phyloP scores from a whole-genome alignment of 2,888 invertebrate genomes.

The Andrena marginata region DNA sequence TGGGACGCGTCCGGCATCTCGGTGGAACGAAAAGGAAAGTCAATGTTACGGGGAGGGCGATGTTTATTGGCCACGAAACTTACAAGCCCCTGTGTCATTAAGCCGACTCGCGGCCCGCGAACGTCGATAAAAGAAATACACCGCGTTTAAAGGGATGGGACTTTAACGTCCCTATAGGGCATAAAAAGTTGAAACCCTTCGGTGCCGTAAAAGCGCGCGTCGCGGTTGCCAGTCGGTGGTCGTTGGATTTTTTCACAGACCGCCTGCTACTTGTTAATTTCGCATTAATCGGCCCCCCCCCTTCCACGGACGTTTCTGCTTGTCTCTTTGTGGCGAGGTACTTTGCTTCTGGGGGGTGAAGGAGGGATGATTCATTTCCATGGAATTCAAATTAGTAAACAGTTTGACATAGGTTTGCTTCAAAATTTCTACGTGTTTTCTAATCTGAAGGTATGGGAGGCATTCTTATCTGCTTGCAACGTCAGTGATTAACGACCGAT shows the following conservation, averaged over 20 bases:
- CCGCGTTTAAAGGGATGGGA: slow-evolving; percentile 68
- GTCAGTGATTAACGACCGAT: neutral
- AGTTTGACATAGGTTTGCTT: too few relatives aligned
- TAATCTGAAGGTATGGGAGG: neutral
- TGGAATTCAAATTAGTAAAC: too few relatives aligned
- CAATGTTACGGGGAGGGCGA: slow-evolving; percentile 46
- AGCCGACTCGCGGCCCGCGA: slow-evolving; percentile 62
- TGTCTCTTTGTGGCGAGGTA: slow-evolving; percentile 10
- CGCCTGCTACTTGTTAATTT: slow-evolving; percentile 58
- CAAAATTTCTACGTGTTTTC: too few relatives aligned
- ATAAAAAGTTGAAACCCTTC: slow-evolving; percentile 66
- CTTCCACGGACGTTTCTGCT: neutral
- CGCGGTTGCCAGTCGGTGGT: slow-evolving; percentile 61
- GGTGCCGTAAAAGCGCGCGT: slow-evolving; percentile 68
- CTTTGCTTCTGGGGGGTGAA: neutral
- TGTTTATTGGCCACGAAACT: slow-evolving; percentile 61
- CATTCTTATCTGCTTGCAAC: neutral
- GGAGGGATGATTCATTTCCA: neutral
- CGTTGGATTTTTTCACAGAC: slow-evolving; percentile 31
- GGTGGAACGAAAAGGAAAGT: slow-evolving; percentile 54
- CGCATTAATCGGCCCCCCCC: slow-evolving; percentile 41
- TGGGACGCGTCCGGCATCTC: slow-evolving; percentile 1
- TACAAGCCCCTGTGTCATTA: slow-evolving; percentile 65
- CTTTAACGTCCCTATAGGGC: slow-evolving; percentile 69
- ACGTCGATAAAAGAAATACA: slow-evolving; percentile 71